Base-by-base conservation (phyloP, 2,888 invertebrate genomes). In the Colostygia pectinataria region DNA sequence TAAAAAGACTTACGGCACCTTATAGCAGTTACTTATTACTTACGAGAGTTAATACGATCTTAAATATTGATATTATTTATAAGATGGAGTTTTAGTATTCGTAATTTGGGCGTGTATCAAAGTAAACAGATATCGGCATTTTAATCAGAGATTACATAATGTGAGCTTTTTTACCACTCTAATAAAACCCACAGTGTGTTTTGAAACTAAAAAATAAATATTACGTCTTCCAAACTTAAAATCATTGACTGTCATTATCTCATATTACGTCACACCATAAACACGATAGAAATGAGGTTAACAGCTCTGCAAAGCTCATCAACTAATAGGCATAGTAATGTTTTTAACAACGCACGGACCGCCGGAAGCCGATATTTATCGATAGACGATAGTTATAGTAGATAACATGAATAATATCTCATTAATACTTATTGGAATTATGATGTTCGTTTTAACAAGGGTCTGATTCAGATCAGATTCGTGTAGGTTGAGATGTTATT, bases 351-450 rank as follows among this genome's bases (percentile, higher is more conserved):
- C 40, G 29, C 8, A 10, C 8, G 2, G 28, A 14, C 39, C 49
- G 52, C 39, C 49, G 52, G 47, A 55, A 46, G 54, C 49, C 6
- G 13, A 31, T 37, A 44, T 52, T 43, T 39, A 55, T 53, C 31
- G 44, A 36, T 9, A 29, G n/a, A 29, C 20, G 9, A 23, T 36
- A 42, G 9, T 20, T 20, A 20, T 20, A 4, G 13, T 33, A 20
- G 10, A 6, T 20, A 8, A 14, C 27, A 27, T 29, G 14, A 20
- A 33, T 28, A 23, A 25, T 31, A 13, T 34, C 24, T 42, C 20
- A 31, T 31, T 48, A 31, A 41, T 29, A 9, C 36, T 23, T 6
- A 15, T 27, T 23, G 33, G 27, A 24, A 33, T 45, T 33, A 34
- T 46, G 18, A 28, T 28, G 23, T 33, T 14, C 27, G 32, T 23